Evolutionary conservation across 2,113 vertebrate genomes (phyloP), one percentile per base, ranked within the genome.

Genomic region (Leiothrix lutea): DNA sequence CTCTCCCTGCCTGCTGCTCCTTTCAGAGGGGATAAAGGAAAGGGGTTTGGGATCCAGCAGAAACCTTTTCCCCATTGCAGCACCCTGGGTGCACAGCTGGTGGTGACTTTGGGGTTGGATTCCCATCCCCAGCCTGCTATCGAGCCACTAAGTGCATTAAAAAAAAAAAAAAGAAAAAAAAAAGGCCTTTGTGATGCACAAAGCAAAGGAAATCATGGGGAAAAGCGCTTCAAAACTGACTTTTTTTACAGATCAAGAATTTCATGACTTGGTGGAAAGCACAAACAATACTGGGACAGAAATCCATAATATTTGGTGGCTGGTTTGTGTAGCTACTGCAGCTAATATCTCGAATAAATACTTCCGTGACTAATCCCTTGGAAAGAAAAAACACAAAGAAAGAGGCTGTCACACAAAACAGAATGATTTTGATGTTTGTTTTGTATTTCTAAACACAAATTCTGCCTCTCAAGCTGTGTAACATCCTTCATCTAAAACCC

Each of bases 321-420:
- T 70, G 61, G 35, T 92, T 92, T 85, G 48, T 90, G n/a, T 25
- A 74, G 62, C 42, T 87, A 14, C 50, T 35, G 80, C 54, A 58
- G 71, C 47, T 71, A 90, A 80, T 90, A 95, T 44, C 47, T 71
- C 67, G 44, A 58, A 93, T 42, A 95, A 91, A 80, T 74, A 74
- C 56, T 91, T 80, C 64, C 0, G 0, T 94, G 92, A 93, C 93
- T 94, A 96, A 95, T 94, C 60, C 47, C n/a, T 80, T 71, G 72
- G 79, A 92, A 96, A 94, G 82, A 53, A 92, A 86, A 78, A 93
- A 45, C 53, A 88, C 48, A 60, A 93, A 84, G 87, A 82, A 94
- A 77, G 85, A 80, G 62, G 36, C 64, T 93, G 90, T 93, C 88
- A 88, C 64, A 81, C 18, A 69, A 69, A 96, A 74, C 25, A 29